Percentiles rank a stretch among this genome's conserved stretches.
These are phyloP conservation scores for Scaptomyza caliginosa DNA, from an alignment of 2,888 invertebrate species.

Conservation along the genomic window DNA sequence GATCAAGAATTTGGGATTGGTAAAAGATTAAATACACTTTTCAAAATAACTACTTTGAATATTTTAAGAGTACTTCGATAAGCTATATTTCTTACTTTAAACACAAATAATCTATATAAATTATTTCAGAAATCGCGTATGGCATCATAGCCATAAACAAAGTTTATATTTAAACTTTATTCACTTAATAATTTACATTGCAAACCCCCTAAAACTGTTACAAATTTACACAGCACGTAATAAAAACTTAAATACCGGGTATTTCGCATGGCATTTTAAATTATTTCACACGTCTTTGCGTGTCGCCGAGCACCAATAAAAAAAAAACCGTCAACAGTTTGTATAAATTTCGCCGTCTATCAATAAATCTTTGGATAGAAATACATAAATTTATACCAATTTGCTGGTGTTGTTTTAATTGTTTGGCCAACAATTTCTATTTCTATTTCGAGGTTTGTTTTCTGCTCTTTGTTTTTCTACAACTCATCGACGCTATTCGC, in stretches of 20 bases:
- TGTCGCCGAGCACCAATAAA: constrained; percentile 18
- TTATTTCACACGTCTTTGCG: constrained; percentile 59
- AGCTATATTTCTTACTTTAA: too few species aligned
- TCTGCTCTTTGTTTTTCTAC: constrained; percentile 16
- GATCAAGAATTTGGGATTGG: too few species aligned
- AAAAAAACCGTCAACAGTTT: constrained; percentile 53
- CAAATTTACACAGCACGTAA: constrained; percentile 7
- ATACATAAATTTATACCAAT: constrained; percentile 54
- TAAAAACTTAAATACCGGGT: constrained; percentile 1
- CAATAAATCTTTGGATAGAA: constrained; percentile 67
- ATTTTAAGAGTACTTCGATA: too few species aligned
- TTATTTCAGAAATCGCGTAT: too few species aligned
- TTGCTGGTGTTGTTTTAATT: constrained; percentile 28
- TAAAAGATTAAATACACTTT: background rate
- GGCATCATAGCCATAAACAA: too few species aligned
- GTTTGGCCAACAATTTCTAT: constrained; percentile 29
- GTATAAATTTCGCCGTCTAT: constrained; percentile 68
- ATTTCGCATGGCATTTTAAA: constrained; percentile 32
- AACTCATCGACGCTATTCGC: constrained; percentile 28
- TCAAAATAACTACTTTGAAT: background rate
- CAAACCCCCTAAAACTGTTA: constrained; percentile 7
- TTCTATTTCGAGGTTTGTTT: constrained; percentile 25
- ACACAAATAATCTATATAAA: too few species aligned
- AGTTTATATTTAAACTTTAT: too few species aligned
- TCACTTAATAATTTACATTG: background rate